Base-by-base conservation (phyloP, 2,113 vertebrate species). In the Chascanopsetta lugubris region DNA sequence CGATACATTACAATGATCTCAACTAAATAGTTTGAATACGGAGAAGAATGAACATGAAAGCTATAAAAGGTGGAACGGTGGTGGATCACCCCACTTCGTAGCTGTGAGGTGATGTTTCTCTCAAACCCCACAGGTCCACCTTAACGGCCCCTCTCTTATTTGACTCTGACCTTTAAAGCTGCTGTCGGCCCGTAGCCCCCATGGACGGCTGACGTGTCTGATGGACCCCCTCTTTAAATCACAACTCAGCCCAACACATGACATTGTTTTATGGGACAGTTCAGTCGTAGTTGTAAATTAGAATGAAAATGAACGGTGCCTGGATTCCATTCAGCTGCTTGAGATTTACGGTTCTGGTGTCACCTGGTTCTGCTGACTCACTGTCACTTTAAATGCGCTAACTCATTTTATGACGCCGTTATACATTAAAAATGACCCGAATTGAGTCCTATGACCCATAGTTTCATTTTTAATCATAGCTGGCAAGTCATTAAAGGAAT, bases 1-100 rank as follows among this genome's bases (percentile, higher is more conserved):
- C 10, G 8, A 38, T 53, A 26, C 11, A 72, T 47, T 5, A 8
- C 9, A 22, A 11, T 22, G n/a, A 21, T 61, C 34, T 56, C 43
- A n/a, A 56, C 13, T 13, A 20, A 42, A 26, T 49, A 48, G 27
- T 65, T 43, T 50, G 38, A 61, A 61, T n/a, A 55, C 8, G 25
- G 32, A 15, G 48, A 26, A 22, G 24, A n/a, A 34, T 22, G 34
- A 6, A 32, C 32, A 42, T 42, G 38, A 36, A 36, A 36, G 4
- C 34, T 9, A 36, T 11, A 36, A 36, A 36, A 36, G 13, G 34
- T 8, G 5, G 13, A 36, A 36, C n/a, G n/a, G n/a, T n/a, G n/a
- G n/a, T n/a, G n/a, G n/a, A n/a, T n/a, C n/a, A n/a, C n/a, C n/a
- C n/a, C n/a, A n/a, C n/a, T n/a, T n/a, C n/a, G n/a, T n/a, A n/a